Evolutionary conservation across 30 jellyfish, hydroid and myxozoan species (phyloP), one percentile per base, ranked within the genome.

Genomic region (Nemopilema nomurai): DNA sequence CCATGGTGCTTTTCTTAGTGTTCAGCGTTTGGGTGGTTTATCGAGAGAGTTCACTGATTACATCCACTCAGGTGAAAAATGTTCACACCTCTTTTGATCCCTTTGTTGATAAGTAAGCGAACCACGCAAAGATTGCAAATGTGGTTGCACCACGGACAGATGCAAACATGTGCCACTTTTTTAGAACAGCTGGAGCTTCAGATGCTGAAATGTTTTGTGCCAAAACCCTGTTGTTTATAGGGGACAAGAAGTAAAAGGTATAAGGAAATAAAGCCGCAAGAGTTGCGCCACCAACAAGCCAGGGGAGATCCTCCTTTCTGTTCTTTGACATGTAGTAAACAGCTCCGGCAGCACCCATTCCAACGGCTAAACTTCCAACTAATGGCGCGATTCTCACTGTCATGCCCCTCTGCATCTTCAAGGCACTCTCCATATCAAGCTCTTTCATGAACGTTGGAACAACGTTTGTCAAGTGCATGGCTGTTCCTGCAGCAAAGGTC

Each of bases 401-500:
- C 72, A 84, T 31, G n/a, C 93, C 87, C 65, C 87, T 41, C 51
- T 84, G 93, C 32, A 84, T 76, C 64, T 31, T 73, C 83, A 84
- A 41, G 21, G 93, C 93, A 24, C 62, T 69, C 28, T 84, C 83
- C 30, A 84, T 62, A 31, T 50, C 71, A 16, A 84, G 28, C 32
- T 84, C 93, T 8, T 49, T 64, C 67, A 73, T 65, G 16, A 71
- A 28, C 6, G 87, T 84, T 20, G 93, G 93, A 51, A 21, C 79
- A 41, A 84, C 67, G 65, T 62, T 68, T 28, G 65, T 25, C 88
- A 84, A 18, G 62, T 84, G 84, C 17, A 84, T 67, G 51, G 93
- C 87, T 0, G 93, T 84, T 8, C 93, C 93, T 18, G 83, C 71
- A 20, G 93, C 93, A 65, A 84, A 74, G 26, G 77, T 84, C 49